A percentile compares a stretch with the other conserved stretches of the same genome.
These are phyloP conservation scores for Dromiciops gliroides DNA, from an alignment of 2,113 vertebrate species.

Conservation along the genomic window DNA sequence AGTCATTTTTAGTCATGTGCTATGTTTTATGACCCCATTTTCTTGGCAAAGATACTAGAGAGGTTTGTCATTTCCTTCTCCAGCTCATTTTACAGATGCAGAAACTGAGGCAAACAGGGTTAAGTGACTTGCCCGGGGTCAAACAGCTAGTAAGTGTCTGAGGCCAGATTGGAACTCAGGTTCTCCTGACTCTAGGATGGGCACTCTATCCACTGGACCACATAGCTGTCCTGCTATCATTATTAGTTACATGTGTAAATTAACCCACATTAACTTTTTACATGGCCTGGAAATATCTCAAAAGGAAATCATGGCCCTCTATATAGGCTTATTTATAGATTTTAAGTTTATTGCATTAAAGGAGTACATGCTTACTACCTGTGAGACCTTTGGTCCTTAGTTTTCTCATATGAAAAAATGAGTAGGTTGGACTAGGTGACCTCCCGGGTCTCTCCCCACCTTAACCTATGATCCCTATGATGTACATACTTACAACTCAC, in stretches of 20 bases:
- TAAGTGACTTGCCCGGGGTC: background rate
- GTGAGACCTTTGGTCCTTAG: background rate
- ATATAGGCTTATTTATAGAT: background rate
- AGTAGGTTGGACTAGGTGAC: background rate
- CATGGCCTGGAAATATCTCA: background rate
- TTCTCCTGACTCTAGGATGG: too few relatives aligned
- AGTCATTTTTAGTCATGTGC: background rate
- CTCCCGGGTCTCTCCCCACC: background rate
- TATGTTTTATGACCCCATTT: background rate
- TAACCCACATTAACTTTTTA: constrained; percentile 34
- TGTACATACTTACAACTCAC: background rate
- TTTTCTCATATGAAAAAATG: background rate
- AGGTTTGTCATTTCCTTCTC: background rate
- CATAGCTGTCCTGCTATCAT: background rate
- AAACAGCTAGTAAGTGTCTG: too few relatives aligned
- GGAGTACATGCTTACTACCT: background rate
- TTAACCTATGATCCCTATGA: background rate
- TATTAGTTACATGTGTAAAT: background rate
- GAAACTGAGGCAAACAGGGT: background rate
- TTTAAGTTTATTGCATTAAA: background rate
- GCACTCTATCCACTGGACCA: background rate
- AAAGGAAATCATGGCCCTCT: constrained; percentile 2
- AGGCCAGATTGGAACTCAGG: too few relatives aligned
- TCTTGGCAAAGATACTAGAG: background rate
- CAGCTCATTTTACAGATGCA: background rate